Conservation (phyloP, 2,113 vertebrate species). For the Vimba vimba region DNA sequence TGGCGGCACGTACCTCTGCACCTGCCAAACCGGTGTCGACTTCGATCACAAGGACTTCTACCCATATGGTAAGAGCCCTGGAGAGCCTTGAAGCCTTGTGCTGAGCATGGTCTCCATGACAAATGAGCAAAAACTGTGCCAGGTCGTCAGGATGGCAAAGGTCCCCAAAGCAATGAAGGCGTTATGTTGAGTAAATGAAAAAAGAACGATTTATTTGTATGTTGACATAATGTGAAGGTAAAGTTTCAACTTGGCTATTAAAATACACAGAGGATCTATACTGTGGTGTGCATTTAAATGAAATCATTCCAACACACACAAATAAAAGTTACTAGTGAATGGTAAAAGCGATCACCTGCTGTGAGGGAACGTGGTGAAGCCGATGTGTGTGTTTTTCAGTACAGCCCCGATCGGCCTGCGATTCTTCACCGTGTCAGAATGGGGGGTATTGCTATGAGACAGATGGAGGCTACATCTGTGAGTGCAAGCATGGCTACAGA, state of each 20-base stretch:
- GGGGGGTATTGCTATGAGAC: conserved; percentile 90
- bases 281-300: conserved; percentile 29
- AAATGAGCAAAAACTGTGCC: conserved; percentile 47
- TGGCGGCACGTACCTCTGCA: conserved; percentile 89
- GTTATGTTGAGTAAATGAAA: conserved; percentile 33
- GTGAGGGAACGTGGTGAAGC: conserved; percentile 59
- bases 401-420: conserved; percentile 88
- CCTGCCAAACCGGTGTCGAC: conserved; percentile 83
- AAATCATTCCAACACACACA: conserved; percentile 22
- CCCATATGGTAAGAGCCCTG: conserved; percentile 71
- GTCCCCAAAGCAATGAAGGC: background rate
- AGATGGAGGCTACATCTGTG: conserved; percentile 86
- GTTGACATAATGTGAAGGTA: conserved; percentile 7
- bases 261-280: conserved; percentile 50
- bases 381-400: conserved; percentile 80
- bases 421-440: conserved; percentile 95
- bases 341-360: conserved; percentile 34
- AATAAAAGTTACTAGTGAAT: conserved; percentile 38
- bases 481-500: conserved; percentile 87
- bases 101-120: background rate
- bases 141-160: conserved; percentile 8
- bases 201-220: conserved; percentile 43
- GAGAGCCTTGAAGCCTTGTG: conserved; percentile 49
- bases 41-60: conserved; percentile 82
- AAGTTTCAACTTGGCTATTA: conserved; percentile 33